Base-by-base conservation (phyloP, 1,140 invertebrate species). In the Galleria mellonella region DNA sequence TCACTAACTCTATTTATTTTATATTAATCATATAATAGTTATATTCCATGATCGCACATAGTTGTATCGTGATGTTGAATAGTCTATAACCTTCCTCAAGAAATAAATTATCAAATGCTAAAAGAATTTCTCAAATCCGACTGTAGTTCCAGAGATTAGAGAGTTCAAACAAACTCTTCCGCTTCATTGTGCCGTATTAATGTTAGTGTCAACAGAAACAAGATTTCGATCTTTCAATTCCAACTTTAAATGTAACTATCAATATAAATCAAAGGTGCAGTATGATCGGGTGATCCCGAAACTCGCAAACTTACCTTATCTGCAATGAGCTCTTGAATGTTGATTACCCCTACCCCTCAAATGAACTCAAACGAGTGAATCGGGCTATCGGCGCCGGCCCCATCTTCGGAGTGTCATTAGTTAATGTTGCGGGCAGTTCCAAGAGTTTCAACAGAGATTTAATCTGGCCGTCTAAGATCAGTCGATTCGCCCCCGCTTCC, bases 401-500 rank as follows among this genome's bases (percentile, higher is more conserved):
- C 60, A 72, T 77, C 72, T 74, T 71, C 56, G 36, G 60, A 62
- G 65, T 59, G 64, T 74, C 74, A 77, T 81, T 81, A 81, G 76
- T 81, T 81, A 81, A 81, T 81, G 73, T 70, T 71, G 67, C 67
- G 71, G 72, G 51, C 70, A 74, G 70, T 75, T 72, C 65, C 67
- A 67, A 58, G 68, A 74, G 71, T 75, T 72, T 63, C 69, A 70
- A 58, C 56, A 30, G 50, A 63, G 72, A 73, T 69, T 66, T 63
- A 66, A 74, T 76, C 71, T 69, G 49, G 17, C 17, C 17, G 17
- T 23, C 47, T 49, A 58, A 70, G 64, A 73, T 73, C 63, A 61
- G 63, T 47, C 49, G 56, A 53, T 56, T 51, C 59, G 51, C 58
- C 55, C 61, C 33, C 17, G 17, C 17, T 23, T 23, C 55, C 29